These are phyloP conservation scores for Poecilobothrus nobilitatus DNA, from an alignment of 2,888 invertebrate genomes.

Conservation along the genomic window DNA sequence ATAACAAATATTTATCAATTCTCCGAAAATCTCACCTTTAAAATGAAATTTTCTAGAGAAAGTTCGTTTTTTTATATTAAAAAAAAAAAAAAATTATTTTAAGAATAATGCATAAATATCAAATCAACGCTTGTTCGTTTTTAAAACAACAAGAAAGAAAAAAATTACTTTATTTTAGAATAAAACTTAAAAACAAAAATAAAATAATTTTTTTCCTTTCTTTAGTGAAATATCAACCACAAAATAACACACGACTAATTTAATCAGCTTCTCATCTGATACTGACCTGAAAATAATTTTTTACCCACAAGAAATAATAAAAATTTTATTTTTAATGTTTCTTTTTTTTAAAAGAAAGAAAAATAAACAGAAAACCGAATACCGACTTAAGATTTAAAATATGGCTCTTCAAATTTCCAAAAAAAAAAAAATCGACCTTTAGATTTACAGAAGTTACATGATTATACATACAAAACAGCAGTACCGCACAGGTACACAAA, in stretches of 20 bases:
- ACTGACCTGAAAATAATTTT: slow-evolving; percentile 1
- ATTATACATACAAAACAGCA: too few relatives aligned
- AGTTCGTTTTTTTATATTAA: not conserved
- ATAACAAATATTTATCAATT: too few relatives aligned
- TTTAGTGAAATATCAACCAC: not conserved
- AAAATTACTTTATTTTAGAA: too few relatives aligned
- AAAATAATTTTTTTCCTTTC: too few relatives aligned
- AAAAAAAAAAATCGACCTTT: not conserved
- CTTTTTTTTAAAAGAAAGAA: not conserved
- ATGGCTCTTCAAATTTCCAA: not conserved
- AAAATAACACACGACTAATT: not conserved
- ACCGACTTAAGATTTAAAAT: too few relatives aligned
- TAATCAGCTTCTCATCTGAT: not conserved
- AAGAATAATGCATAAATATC: too few relatives aligned
- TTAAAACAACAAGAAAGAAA: too few relatives aligned
- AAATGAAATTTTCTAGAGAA: not conserved
- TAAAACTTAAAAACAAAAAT: too few relatives aligned
- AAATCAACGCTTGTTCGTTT: too few relatives aligned
- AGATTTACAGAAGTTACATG: not conserved
- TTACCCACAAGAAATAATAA: not conserved
- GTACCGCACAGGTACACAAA: too few relatives aligned
- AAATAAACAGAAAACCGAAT: not conserved
- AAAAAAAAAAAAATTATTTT: too few relatives aligned
- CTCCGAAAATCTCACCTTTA: not conserved
- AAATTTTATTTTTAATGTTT: not conserved